These are phyloP conservation scores for Tinea pellionella DNA, from an alignment of 2,888 invertebrate species.

Conservation along the genomic window DNA sequence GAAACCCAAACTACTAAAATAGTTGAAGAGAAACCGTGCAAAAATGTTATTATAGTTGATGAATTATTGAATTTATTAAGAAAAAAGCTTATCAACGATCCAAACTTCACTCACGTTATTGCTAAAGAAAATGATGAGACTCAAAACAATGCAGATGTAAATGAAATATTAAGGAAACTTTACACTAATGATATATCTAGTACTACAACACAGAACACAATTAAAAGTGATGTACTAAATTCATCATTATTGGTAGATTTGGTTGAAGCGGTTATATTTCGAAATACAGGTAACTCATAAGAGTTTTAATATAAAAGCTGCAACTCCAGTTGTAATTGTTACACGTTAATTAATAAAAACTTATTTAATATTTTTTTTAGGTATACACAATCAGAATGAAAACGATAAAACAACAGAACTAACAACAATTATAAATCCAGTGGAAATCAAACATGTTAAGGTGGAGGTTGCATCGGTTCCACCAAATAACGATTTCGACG, in stretches of 20 bases:
- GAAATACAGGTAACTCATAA: conserved; percentile 39
- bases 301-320: too few species aligned
- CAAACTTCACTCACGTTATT: conserved; percentile 36
- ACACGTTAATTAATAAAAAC: too few species aligned
- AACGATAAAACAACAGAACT: conserved; percentile 23
- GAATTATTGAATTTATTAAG: conserved; percentile 48
- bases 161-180: conserved; percentile 42
- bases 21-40: conserved; percentile 30
- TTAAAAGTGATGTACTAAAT: conserved; percentile 39
- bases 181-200: conserved; percentile 41
- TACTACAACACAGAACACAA: conserved; percentile 30
- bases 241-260: conserved; percentile 55
- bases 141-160: conserved; percentile 42
- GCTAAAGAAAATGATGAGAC: conserved; percentile 24
- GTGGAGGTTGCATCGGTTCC: conserved; percentile 44
- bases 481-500: conserved; percentile 44
- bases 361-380: neutral
- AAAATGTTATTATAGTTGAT: conserved; percentile 39
- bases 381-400: conserved; percentile 16
- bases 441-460: conserved; percentile 34
- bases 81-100: conserved; percentile 45
- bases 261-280: conserved; percentile 57
- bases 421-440: conserved; percentile 30
- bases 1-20: conserved; percentile 22
- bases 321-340: too few species aligned